Conservation (phyloP, 2,797 vertebrate species). For the Microctenopoma steveboyesi region DNA sequence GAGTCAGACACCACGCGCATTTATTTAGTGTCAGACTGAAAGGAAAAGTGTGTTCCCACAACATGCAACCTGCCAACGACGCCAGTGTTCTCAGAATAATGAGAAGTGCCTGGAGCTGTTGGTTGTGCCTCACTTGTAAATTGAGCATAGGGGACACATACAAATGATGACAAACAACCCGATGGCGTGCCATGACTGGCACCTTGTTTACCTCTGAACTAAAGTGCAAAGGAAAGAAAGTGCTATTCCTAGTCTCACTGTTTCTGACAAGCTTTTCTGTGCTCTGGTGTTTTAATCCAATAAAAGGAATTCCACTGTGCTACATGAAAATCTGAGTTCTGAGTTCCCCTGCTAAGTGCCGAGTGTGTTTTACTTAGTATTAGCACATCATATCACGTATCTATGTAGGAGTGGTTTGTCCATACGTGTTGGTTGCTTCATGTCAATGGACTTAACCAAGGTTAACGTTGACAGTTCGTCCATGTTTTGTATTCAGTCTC, state of each 20-base stretch:
- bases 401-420: too few relatives aligned
- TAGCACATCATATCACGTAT: too few relatives aligned
- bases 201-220: constrained; percentile 44
- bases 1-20: constrained; percentile 41
- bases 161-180: constrained; percentile 7
- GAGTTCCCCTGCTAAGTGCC: too few relatives aligned
- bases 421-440: too few relatives aligned
- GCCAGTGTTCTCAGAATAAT: constrained; percentile 36
- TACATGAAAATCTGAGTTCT: background rate
- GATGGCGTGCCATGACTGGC: constrained; percentile 36
- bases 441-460: background rate
- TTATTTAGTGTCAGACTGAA: constrained; percentile 44
- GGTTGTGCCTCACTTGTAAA: constrained; percentile 40
- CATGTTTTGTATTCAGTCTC: background rate
- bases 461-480: background rate
- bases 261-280: constrained; percentile 12
- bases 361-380: background rate
- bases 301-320: constrained; percentile 6
- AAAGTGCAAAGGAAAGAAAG: constrained; percentile 11
- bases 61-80: constrained; percentile 31
- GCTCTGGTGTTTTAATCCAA: constrained; percentile 9
- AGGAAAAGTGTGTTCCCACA: constrained; percentile 40
- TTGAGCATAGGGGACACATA: constrained; percentile 39
- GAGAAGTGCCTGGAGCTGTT: constrained; percentile 37
- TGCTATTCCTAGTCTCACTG: constrained; percentile 10